Evolutionary conservation across 2,888 invertebrate species (phyloP), one percentile per base, ranked within the genome.

Genomic region (Parnassius glacialis): DNA sequence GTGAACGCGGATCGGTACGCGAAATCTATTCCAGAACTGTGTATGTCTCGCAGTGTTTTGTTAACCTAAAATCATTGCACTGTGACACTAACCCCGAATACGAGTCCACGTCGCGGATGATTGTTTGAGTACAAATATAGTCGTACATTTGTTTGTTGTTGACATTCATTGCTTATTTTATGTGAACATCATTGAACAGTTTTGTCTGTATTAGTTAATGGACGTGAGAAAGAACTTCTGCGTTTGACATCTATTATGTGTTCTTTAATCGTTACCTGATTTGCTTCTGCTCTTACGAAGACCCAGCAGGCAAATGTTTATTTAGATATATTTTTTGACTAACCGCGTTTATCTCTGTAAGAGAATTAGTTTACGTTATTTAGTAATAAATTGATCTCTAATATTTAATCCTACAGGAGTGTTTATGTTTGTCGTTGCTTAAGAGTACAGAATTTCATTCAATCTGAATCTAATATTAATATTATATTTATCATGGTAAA

Each of bases 11-110:
- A 13, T 11, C 16, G n/a, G 13, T 13, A 7, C 45, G 54, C 45
- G 41, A 44, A 61, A 58, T 54, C 41, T 55, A 25, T 63, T 42
- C 56, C 51, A 56, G 13, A 7, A 13, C 54, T 41, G 45, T 56
- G 5, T 16, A 44, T 34, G 20, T 20, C 52, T 41, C 51, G 43
- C 34, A 51, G 20, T 63, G 63, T 63, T 63, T 63, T 59, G 55
- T 47, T 63, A 63, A 59, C 63, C 63, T 59, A 52, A 57, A 63
- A 63, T 10, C 47, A 55, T 20, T 20, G 13, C 16, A 52, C 41
- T 58, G 58, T 58, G 12, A 58, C 44, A 62, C 58, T 58, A 45
- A 62, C 62, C 54, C 54, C 50, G 58, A 62, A 58, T 62, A 54
- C 45, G 47, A n/a, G 10, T 43, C 52, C 47, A 47, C 57, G 57